Evolutionary conservation across 2,797 vertebrate genomes (phyloP), one percentile per base, ranked within the genome.

Genomic region (Sebastes iracundus): DNA sequence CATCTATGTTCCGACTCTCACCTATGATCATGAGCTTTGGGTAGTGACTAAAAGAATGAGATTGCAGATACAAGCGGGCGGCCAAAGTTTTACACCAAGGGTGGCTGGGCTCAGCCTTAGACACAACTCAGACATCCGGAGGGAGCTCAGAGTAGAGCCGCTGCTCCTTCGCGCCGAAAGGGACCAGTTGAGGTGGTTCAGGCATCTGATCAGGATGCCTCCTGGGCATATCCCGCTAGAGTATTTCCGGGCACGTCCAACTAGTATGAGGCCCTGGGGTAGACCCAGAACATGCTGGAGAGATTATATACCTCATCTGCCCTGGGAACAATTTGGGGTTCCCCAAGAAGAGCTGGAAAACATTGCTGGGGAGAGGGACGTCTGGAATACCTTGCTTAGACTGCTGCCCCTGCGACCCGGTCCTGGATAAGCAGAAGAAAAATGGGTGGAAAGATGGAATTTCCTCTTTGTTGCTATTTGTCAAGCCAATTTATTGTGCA

Each of bases 401-500:
- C 35, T 18, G 35, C 8, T 18, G 63, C 23, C 25, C 23, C 9
- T 23, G 7, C 18, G 63, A 46, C 14, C 1, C 7, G 3, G 63
- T 35, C 38, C 14, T 18, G 5, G 35, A 46, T 38, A 42, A 42
- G 35, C 14, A 13, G 35, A 46, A 65, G 4, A 64, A 23, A 42
- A 42, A 11, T 18, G 32, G n/a, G 23, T 65, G 30, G 35, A 22
- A 16, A 23, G 22, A 65, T 42, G 38, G 22, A 65, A 62, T 73
- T 62, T 61, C 3, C 27, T 78, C 62, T 59, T 28, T 72, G 23
- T 32, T 16, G 52, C 42, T 52, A 73, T 82, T 79, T 81, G 60
- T 79, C 33, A 9, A n/a, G n/a, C 11, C 35, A 67, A 42, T 84
- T 79, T 72, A 83, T 69, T 52, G 60, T 52, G 61, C 38, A 28